Base-by-base conservation (phyloP, 2,888 invertebrate genomes). In the Oasisia sp. region DNA sequence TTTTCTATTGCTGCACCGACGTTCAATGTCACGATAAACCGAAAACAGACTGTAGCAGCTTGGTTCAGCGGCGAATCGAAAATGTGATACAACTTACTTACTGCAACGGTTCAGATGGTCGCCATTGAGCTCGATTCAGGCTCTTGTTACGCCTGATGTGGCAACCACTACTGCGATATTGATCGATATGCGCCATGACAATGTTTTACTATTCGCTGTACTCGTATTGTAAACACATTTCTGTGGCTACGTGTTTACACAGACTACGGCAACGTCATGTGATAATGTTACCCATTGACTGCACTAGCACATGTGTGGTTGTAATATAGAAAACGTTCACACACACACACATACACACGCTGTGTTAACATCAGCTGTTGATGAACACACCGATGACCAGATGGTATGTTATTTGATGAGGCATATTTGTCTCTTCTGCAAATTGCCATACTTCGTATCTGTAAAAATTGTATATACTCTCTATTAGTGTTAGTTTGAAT, bases 401-500 rank as follows among this genome's bases (percentile, higher is more conserved):
- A n/a, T 4, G 74, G 74, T 74, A 27, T 74, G 74, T 27, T 74
- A 74, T 19, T 74, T 74, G 74, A 74, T 74, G 74, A 74, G n/a
- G 74, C 27, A 7, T 27, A n/a, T 74, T 74, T 74, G 74, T 74
- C 7, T 74, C 27, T 14, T 74, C 74, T 27, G 74, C 74, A 74
- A 74, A 27, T 74, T 74, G 74, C 74, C 19, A 74, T 74, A 74
- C 27, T 74, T 74, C 27, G 27, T 74, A 74, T 27, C 19, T 74
- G 74, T 74, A 74, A 74, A 74, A 74, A 74, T 74, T 74, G 74
- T 74, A 74, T 74, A 74, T 74, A 74, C 19, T n/a, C 74, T 27
- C n/a, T 74, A 74, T 74, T 74, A 27, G 74, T 14, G 27, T 74
- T 74, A 7, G 74, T 74, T 74, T 3, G 27, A 74, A 74, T 74